Base-by-base conservation (phyloP, 2,888 invertebrate genomes). In the Psylliodes chrysocephalus region DNA sequence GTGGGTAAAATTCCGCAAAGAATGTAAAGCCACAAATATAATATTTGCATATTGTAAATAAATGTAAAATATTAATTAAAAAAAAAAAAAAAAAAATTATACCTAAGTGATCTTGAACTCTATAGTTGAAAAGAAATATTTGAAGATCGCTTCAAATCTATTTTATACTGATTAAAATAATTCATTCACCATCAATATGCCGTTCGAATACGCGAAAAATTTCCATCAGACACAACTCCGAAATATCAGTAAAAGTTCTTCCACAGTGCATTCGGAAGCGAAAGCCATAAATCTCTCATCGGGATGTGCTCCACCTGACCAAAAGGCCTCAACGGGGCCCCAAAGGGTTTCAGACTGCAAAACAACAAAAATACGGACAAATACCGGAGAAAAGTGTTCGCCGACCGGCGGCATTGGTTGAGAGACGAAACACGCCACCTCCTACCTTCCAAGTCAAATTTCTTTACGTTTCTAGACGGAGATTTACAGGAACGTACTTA, bases 351-450 rank as follows among this genome's bases (percentile, higher is more conserved):
- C 60, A 35, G 44, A 59, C 28, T 28, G 33, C 59, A 62, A 62
- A 63, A 53, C 63, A 64, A 64, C 52, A 63, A 47, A 66, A 51
- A 65, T 59, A 62, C 61, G 60, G 56, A 51, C 66, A 64, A 62
- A 47, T 61, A 40, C 52, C 49, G 63, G 51, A 61, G 56, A 51
- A 68, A 64, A 62, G 40, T 61, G 62, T 56, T 52, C 49, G 51
- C 55, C 65, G 53, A 56, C 49, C 69, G 66, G 72, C 72, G 68
- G 68, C 71, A 75, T 75, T 75, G 75, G 75, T 73, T 68, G 75
- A 72, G 67, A 66, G 68, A 68, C 70, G 57, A 67, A 60, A 65
- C 61, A 63, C 46, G 68, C 72, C 66, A 65, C 72, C 73, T 69
- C 73, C 73, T 69, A 66, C 73, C 63, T 57, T 65, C 70, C 52